Conservation (phyloP, 2,113 vertebrate species). For the Sphyrna mokarran region DNA sequence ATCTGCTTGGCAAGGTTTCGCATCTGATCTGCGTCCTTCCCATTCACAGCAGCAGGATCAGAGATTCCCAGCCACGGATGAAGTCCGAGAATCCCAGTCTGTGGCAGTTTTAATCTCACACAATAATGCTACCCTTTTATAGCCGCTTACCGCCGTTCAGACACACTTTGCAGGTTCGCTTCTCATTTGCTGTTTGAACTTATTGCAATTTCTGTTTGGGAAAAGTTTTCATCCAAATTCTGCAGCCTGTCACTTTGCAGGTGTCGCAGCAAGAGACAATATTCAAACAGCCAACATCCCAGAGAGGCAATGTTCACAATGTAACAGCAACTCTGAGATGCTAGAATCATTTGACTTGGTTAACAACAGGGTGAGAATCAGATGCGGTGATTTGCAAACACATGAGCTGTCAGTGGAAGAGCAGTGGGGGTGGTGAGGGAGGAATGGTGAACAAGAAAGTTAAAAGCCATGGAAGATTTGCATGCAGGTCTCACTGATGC, state of each 20-base stretch:
- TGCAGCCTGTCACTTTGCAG: not conserved
- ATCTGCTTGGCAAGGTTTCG: too few relatives aligned
- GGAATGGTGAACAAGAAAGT: not conserved
- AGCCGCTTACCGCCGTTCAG: not conserved
- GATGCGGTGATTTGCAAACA: not conserved
- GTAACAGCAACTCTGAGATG: not conserved
- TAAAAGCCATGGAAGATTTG: not conserved
- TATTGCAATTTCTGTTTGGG: not conserved
- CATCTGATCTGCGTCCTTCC: too few relatives aligned
- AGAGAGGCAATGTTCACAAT: not conserved
- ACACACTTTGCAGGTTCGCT: not conserved
- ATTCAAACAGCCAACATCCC: not conserved
- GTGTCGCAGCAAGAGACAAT: not conserved
- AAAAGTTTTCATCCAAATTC: not conserved
- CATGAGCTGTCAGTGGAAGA: not conserved
- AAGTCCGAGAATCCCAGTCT: not conserved
- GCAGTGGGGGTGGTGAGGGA: not conserved
- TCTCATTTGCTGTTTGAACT: not conserved
- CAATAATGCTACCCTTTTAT: not conserved
- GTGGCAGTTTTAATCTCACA: not conserved
- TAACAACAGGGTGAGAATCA: not conserved
- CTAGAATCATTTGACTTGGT: conserved; percentile 3
- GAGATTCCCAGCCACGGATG: too few relatives aligned
- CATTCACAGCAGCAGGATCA: too few relatives aligned
- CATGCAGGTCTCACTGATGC: not conserved